Percentiles rank a stretch among this genome's conserved stretches.
Evolutionary conservation across 2,113 vertebrate species (phyloP).

Genomic region (Bos indicus): DNA sequence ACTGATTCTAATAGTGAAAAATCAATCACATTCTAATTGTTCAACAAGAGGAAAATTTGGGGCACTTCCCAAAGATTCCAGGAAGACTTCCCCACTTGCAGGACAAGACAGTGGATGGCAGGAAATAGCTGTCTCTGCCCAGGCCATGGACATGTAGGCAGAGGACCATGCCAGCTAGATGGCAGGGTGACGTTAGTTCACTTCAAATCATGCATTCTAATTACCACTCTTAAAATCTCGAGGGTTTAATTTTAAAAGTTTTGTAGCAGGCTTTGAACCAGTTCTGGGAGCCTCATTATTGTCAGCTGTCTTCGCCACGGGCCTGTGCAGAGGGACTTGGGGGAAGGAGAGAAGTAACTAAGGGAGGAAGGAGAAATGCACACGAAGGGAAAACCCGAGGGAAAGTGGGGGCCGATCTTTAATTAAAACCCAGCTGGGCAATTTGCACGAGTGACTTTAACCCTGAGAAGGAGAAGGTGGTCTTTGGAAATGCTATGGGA

Average conservation of each 20-base stretch:
- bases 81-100: neutral
- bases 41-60: neutral
- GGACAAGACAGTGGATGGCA: neutral
- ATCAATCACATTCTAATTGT: neutral
- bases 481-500: neutral
- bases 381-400: neutral
- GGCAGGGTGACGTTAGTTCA: neutral
- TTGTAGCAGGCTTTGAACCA: neutral
- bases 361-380: neutral
- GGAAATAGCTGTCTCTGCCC: neutral
- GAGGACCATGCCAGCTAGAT: too few relatives aligned
- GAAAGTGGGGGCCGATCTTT: neutral
- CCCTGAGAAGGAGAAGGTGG: neutral
- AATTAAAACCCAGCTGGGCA: conserved; percentile 54
- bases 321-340: neutral
- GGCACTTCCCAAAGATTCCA: neutral
- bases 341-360: neutral
- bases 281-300: conserved; percentile 35
- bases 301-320: neutral
- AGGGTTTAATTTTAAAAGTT: conserved; percentile 68
- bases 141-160: neutral
- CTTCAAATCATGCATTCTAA: neutral
- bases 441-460: neutral
- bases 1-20: neutral
- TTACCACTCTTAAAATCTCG: conserved; percentile 16